phyloP scores from a whole-genome alignment of 2,888 invertebrate genomes.

The Ptychoptera contaminata region DNA sequence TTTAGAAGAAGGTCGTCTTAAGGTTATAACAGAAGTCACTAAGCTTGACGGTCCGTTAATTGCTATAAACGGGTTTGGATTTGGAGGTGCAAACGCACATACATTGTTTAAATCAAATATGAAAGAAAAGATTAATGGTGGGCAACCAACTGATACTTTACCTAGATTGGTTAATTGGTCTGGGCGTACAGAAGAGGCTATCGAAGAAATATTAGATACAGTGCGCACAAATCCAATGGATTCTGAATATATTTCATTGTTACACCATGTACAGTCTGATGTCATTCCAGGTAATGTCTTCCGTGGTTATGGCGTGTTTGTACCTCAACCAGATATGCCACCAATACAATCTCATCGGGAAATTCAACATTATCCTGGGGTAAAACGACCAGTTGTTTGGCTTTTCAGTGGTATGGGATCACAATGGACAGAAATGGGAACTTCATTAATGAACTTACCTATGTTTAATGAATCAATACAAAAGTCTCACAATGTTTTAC shows the following conservation, averaged over 20 bases:
- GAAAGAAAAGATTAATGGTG: conserved; percentile 34
- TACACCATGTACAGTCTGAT: conserved; percentile 42
- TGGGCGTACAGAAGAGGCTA: conserved; percentile 65
- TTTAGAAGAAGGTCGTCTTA: conserved; percentile 42
- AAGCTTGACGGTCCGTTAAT: conserved; percentile 59
- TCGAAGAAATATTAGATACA: conserved; percentile 46
- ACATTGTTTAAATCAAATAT: conserved; percentile 18
- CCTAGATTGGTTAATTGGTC: conserved; percentile 60
- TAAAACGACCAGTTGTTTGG: conserved; percentile 64
- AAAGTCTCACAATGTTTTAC: conserved; percentile 38
- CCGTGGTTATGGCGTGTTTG: conserved; percentile 51
- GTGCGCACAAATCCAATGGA: conserved; percentile 45
- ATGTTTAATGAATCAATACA: conserved; percentile 56
- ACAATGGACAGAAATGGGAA: conserved; percentile 76
- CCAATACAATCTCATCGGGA: conserved; percentile 35
- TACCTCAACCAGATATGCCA: conserved; percentile 14
- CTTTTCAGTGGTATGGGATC: conserved; percentile 87
- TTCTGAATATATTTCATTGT: conserved; percentile 40
- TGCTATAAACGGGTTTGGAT: conserved; percentile 84
- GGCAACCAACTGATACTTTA: conserved; percentile 44
- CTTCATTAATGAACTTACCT: conserved; percentile 55
- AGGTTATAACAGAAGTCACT: conserved; percentile 57
- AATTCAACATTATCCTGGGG: conserved; percentile 43
- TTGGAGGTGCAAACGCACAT: conserved; percentile 73
- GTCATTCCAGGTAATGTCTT: conserved; percentile 50